Base-by-base conservation (phyloP, 1,140 invertebrate genomes). In the Anastrepha obliqua region DNA sequence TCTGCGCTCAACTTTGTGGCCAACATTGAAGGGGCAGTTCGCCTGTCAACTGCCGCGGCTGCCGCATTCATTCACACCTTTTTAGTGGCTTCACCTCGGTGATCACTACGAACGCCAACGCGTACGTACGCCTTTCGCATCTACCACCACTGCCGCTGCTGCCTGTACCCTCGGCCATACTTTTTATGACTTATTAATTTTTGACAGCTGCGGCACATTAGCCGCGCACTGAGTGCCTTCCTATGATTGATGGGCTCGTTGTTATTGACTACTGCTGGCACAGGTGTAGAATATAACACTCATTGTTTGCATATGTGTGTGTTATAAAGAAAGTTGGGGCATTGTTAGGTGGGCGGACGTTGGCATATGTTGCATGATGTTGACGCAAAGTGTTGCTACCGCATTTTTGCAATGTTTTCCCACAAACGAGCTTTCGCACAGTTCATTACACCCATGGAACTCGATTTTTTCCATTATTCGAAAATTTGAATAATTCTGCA, bases 171-270 rank as follows among this genome's bases (percentile, higher is more conserved):
- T 62, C 47, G 74, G 47, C 20, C 74, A 81, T 55, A 55, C n/a
- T 81, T 81, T 81, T 81, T 81, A 81, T 81, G 74, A 81, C 74
- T 81, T 81, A 81, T 81, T 81, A 81, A 81, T 81, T 81, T 81
- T 81, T 81, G 74, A 81, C 74, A 81, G 74, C 74, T 55, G 74
- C 74, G 74, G 47, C 74, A 58, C 47, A 81, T 81, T 81, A 81
- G 74, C 47, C 74, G 74, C 44, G n/a, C 17, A 81, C 74, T 20
- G 74, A 29, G 74, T 81, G 47, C 74, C 74, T 81, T 81, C 42
- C 74, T 4, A 81, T 81, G 74, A 81, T 81, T 81, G 51, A 81
- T 81, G 74, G 47, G 47, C 13, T 42, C 74, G 15, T 47, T n/a
- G 74, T 81, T 81, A 81, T 81, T 81, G 74, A 81, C 47, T 81